phyloP scores from a whole-genome alignment of 2,888 invertebrate species.

The Eupeodes luniger region DNA sequence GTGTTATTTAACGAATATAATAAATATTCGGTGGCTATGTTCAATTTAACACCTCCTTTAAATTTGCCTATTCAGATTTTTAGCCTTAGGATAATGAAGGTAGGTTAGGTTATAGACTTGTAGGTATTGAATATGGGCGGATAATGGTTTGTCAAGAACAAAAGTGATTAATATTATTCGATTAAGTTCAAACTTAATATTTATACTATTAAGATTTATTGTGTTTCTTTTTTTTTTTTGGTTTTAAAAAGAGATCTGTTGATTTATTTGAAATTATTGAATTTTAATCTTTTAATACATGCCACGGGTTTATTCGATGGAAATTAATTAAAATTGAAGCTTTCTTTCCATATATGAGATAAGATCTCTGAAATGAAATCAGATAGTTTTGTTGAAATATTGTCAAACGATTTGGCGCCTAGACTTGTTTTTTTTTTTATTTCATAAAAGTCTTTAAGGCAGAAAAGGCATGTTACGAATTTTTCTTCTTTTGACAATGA shows the following conservation, averaged over 20 bases:
- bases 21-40: conserved; percentile 44
- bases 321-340: neutral
- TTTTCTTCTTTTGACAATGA: too few relatives aligned
- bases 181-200: conserved; percentile 29
- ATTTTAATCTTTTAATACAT: neutral
- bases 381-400: neutral
- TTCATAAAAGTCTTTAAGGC: too few relatives aligned
- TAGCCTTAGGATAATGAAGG: neutral
- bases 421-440: neutral
- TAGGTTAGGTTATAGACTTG: too few relatives aligned
- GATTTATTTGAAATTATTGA: conserved; percentile 33
- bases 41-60: conserved; percentile 43
- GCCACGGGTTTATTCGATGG: conserved; percentile 12
- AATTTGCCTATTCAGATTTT: neutral
- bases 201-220: conserved; percentile 23
- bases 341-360: conserved; percentile 3
- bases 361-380: neutral
- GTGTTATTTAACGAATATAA: neutral
- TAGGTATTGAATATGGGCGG: too few relatives aligned
- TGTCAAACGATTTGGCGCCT: neutral
- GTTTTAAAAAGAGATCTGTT: conserved; percentile 21
- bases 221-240: neutral
- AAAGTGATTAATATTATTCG: conserved; percentile 51
- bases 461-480: too few relatives aligned
- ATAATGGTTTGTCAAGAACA: neutral